Base-by-base conservation (phyloP, 2,888 invertebrate genomes). In the Cheilosia impressa region DNA sequence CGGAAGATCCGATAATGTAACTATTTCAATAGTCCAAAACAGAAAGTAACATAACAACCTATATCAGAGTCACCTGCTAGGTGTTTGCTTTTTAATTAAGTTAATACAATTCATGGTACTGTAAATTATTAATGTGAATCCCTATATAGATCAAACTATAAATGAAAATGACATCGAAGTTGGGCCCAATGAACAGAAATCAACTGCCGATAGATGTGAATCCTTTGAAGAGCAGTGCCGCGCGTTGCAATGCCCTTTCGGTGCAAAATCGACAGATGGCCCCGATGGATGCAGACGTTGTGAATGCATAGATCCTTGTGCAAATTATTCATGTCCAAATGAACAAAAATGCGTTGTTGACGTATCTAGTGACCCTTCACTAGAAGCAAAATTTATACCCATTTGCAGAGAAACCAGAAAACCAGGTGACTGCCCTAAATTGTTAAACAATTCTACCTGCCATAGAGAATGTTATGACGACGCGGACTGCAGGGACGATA, bases 291-390 rank as follows among this genome's bases (percentile, higher is more conserved):
- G 97, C 91, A 94, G 94, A 87, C 93, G 94, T 45, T 98, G 97
- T 91, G 93, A 94, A 41, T 96, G 96, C 89, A 93, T 94, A 63
- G 95, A 97, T 92, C 97, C 97, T 0, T 98, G 98, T 90, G 93
- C 93, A 43, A 91, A 91, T 9, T 91, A 93, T 69, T 87, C 90
- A 9, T 97, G 97, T 89, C 93, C 94, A 0, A 93, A 93, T 10
- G 95, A 93, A 19, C 94, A 95, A 72, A 94, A 94, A 87, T 98
- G 98, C 90, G 94, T 95, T 7, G 94, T 96, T 9, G 94, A 94
- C 55, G 91, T 94, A 5, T 88, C 90, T 2, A 87, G 87, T 24
- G 88, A 89, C 38, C 88, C 89, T 2, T 88, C 89, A 19, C 68
- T 79, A 6, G 88, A 80, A 41, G 87, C 88, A 4, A 88, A 89